These are phyloP conservation scores for Eubasilissa regina DNA, from an alignment of 1,140 invertebrate species.

Conservation along the genomic window DNA sequence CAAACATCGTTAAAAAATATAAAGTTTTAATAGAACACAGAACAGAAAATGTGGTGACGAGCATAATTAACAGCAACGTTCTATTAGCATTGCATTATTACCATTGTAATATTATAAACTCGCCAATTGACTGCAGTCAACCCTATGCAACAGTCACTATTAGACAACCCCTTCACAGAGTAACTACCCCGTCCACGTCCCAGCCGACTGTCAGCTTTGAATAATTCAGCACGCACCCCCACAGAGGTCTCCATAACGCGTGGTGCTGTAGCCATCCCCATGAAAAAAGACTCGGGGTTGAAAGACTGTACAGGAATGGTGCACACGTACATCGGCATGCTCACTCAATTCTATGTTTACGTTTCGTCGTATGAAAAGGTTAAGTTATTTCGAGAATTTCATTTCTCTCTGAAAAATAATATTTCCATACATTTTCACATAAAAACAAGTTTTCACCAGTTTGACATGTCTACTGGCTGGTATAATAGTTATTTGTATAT, in stretches of 20 bases:
- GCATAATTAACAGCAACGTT: too few relatives aligned
- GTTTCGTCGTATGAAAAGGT: constrained; percentile 25
- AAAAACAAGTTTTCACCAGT: too few relatives aligned
- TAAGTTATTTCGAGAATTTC: constrained; percentile 18
- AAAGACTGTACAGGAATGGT: background rate
- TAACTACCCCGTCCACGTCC: constrained; percentile 32
- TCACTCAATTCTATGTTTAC: constrained; percentile 33
- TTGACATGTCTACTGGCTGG: too few relatives aligned
- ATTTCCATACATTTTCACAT: too few relatives aligned
- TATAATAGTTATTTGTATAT: too few relatives aligned
- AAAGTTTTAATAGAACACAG: too few relatives aligned
- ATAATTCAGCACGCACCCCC: constrained; percentile 56
- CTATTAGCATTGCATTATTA: too few relatives aligned
- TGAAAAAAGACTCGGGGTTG: constrained; percentile 30
- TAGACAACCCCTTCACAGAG: constrained; percentile 1
- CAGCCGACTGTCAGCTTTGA: constrained; percentile 53
- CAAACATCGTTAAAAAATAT: too few relatives aligned
- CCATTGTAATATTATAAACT: too few relatives aligned
- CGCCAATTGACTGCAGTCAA: background rate
- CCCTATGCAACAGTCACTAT: constrained; percentile 38
- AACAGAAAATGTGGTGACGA: too few relatives aligned
- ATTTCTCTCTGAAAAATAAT: background rate
- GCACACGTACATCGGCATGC: background rate
- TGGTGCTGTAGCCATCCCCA: constrained; percentile 13
- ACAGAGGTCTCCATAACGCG: constrained; percentile 33